Conservation (phyloP, 2,888 invertebrate genomes). For the Phymatocera aterrima region DNA sequence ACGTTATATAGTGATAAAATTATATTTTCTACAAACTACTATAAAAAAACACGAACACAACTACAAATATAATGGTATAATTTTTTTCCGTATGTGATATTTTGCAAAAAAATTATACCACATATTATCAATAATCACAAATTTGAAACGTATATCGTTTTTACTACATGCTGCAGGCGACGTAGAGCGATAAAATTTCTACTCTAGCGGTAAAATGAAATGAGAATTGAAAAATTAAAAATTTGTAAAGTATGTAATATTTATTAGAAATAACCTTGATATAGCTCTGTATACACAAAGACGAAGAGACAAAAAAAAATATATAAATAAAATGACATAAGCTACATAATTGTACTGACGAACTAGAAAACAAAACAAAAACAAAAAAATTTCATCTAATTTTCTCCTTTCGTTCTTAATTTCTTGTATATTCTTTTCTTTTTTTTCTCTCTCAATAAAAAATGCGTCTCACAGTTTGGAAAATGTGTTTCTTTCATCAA, state of each 20-base stretch:
- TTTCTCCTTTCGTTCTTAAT: background rate
- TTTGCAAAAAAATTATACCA: background rate
- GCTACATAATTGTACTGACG: constrained; percentile 32
- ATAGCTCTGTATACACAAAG: background rate
- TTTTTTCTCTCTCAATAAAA: constrained; percentile 6
- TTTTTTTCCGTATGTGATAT: background rate
- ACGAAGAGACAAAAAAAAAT: background rate
- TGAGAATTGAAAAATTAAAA: background rate
- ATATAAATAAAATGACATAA: background rate
- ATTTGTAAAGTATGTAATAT: background rate
- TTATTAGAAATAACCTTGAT: background rate
- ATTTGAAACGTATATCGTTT: background rate
- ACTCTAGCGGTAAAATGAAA: background rate
- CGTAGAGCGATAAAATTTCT: constrained; percentile 69
- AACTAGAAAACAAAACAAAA: constrained; percentile 27
- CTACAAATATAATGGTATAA: constrained; percentile 18
- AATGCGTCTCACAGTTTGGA: background rate
- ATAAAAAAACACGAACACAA: constrained; percentile 42
- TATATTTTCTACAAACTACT: constrained; percentile 40
- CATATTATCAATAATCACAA: background rate
- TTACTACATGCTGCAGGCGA: constrained; percentile 69
- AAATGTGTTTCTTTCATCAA: too few relatives aligned
- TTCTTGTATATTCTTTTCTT: background rate
- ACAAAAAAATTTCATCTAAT: too few relatives aligned
- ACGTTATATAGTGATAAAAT: background rate